Conservation (phyloP, 2,797 vertebrate species). For the Chelon auratus region DNA sequence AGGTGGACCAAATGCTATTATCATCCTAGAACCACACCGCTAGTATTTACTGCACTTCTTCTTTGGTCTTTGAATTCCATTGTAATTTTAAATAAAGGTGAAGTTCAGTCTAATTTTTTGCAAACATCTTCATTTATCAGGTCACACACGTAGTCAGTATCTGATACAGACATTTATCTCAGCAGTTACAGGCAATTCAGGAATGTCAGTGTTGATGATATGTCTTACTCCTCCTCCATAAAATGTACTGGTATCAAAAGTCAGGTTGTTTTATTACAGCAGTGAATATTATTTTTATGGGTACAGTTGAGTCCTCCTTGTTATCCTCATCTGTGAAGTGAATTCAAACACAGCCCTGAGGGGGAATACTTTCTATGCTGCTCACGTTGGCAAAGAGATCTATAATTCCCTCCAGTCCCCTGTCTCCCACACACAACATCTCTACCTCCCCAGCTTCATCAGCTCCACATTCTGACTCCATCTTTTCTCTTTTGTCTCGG, state of each 20-base stretch:
- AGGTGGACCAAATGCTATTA: too few relatives aligned
- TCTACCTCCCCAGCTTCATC: conserved; percentile 32
- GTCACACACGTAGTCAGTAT: too few relatives aligned
- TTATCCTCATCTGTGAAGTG: conserved; percentile 43
- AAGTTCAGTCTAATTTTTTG: too few relatives aligned
- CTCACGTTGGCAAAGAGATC: conserved; percentile 68
- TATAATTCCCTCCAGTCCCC: conserved; percentile 53
- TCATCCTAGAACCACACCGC: too few relatives aligned
- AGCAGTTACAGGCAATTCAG: too few relatives aligned
- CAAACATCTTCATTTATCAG: too few relatives aligned
- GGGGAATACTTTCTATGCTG: conserved; percentile 54
- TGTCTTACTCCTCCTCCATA: neutral
- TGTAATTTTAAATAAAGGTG: too few relatives aligned
- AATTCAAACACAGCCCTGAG: conserved; percentile 31
- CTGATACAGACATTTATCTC: too few relatives aligned
- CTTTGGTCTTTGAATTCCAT: too few relatives aligned
- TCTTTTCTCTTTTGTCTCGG: conserved; percentile 20
- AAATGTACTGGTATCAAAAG: neutral
- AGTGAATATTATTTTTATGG: conserved; percentile 16
- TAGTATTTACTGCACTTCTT: too few relatives aligned
- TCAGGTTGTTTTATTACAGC: conserved; percentile 5
- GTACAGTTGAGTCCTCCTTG: conserved; percentile 24
- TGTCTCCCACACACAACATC: conserved; percentile 31
- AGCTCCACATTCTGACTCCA: conserved; percentile 15
- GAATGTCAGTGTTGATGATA: too few relatives aligned